Conservation (phyloP, 1,140 invertebrate species). For the Idris sp. region DNA sequence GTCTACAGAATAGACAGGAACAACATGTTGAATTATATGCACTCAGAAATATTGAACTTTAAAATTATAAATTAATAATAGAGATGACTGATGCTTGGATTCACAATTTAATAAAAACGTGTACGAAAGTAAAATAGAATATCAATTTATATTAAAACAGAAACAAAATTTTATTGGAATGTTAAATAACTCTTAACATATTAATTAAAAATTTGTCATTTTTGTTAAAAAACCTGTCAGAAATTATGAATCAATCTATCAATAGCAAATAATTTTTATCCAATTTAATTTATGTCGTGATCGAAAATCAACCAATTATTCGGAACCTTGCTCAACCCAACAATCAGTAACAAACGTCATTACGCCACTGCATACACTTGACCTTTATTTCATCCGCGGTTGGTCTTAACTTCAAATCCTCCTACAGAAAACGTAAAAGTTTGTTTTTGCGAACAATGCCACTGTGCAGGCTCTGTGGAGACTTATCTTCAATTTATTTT, state of each 20-base stretch:
- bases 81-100: too few relatives aligned
- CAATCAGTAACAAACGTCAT: conserved; percentile 59
- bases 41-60: too few relatives aligned
- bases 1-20: too few relatives aligned
- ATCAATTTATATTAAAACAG: too few relatives aligned
- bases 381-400: conserved; percentile 73
- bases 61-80: too few relatives aligned
- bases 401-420: conserved; percentile 66
- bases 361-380: conserved; percentile 72
- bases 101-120: too few relatives aligned
- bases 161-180: too few relatives aligned
- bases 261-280: conserved; percentile 4
- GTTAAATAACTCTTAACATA: too few relatives aligned
- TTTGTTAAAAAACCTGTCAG: too few relatives aligned
- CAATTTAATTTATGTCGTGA: neutral
- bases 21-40: too few relatives aligned
- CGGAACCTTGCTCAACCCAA: conserved; percentile 27
- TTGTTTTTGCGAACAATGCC: conserved; percentile 69
- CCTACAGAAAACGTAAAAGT: conserved; percentile 66
- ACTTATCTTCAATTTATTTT: conserved; percentile 75
- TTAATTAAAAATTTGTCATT: too few relatives aligned
- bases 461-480: conserved; percentile 60
- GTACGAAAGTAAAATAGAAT: too few relatives aligned
- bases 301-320: conserved; percentile 30
- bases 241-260: neutral